phyloP scores from a whole-genome alignment of 2,113 vertebrate genomes.

The Formicarius rufipectus region DNA sequence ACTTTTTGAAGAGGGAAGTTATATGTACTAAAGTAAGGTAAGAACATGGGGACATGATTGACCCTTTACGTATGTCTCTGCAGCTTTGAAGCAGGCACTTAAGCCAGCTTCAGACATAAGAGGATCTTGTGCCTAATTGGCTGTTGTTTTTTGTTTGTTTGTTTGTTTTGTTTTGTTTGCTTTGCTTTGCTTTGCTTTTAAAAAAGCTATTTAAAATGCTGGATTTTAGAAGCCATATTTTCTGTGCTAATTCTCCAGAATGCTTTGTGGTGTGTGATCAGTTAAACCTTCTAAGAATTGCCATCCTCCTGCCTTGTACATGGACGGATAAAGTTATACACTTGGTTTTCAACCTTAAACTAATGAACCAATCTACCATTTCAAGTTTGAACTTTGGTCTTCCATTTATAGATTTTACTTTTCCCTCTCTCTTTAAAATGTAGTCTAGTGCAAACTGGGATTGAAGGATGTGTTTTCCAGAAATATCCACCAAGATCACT shows the following conservation, averaged over 20 bases:
- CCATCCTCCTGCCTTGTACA: background rate
- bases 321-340: background rate
- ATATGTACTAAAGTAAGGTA: background rate
- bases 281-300: background rate
- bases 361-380: background rate
- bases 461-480: background rate
- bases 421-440: background rate
- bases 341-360: background rate
- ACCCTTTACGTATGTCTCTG: background rate
- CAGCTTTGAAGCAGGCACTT: background rate
- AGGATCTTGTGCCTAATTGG: background rate
- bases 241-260: background rate
- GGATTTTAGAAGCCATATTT: background rate
- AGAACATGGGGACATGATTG: rapidly evolving
- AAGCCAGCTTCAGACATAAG: background rate
- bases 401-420: background rate
- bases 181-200: background rate
- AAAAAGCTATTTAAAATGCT: background rate
- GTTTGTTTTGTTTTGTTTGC: too few species aligned
- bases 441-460: background rate
- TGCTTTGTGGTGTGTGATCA: background rate
- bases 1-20: background rate
- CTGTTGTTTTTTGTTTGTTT: background rate
- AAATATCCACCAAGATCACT: background rate
- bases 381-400: background rate